Base-by-base conservation (phyloP, 2,888 invertebrate genomes). In the Pyralis farinalis region DNA sequence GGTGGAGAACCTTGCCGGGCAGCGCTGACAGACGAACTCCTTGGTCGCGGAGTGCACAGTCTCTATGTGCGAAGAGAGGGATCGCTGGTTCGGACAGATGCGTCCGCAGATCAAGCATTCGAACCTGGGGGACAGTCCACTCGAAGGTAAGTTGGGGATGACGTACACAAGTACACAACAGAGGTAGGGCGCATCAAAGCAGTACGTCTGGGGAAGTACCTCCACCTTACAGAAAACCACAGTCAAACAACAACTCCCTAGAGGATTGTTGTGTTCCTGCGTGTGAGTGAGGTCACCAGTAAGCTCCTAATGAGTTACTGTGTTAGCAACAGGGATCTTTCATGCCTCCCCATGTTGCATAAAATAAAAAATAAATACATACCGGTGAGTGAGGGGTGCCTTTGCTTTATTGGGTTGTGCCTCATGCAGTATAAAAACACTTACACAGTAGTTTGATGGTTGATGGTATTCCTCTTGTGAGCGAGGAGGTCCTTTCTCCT, bases 391-490 rank as follows among this genome's bases (percentile, higher is more conserved):
- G n/a, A n/a, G n/a, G n/a, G n/a, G n/a, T n/a, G n/a, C n/a, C n/a
- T n/a, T n/a, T n/a, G n/a, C n/a, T n/a, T n/a, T n/a, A n/a, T n/a
- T n/a, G n/a, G n/a, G n/a, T n/a, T n/a, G n/a, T n/a, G n/a, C n/a
- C n/a, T n/a, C n/a, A n/a, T n/a, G n/a, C 5, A 3, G 12, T 7
- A 21, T 12, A 27, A 11, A 30, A 28, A 1, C 32, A 63, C 79
- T 71, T 35, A 84, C 84, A 69, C 49, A 25, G 55, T 65, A 7
- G 68, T 57, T 40, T 75, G 79, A 43, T 84, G 84, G 0, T 49
- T 58, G 0, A 61, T 20, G 0, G 73, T 59, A 6, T 64, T 75
- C 34, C 75, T 58, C 10, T 46, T 44, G 34, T 84, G 84, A 0
- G 76, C 75, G 39, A 73, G 6, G 0, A 82, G 32, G 8, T 73